phyloP scores from a whole-genome alignment of 2,888 invertebrate genomes.

The Cybosia mesomella region DNA sequence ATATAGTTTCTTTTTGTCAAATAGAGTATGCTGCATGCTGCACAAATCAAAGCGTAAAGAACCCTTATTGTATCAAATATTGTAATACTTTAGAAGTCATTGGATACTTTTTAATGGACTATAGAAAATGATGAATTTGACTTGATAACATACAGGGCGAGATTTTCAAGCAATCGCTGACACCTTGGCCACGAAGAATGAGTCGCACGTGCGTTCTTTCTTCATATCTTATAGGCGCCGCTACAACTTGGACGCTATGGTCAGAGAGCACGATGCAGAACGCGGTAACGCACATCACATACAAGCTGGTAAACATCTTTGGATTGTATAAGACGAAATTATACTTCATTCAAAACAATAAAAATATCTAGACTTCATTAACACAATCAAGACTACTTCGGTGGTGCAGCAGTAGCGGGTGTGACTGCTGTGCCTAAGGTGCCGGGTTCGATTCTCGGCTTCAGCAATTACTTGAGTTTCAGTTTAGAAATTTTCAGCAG shows the following conservation, averaged over 20 bases:
- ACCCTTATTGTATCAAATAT: neutral
- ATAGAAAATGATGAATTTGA: constrained; percentile 2
- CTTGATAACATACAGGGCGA: constrained; percentile 84
- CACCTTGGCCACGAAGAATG: constrained; percentile 97
- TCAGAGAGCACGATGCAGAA: constrained; percentile 95
- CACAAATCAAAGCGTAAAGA: neutral
- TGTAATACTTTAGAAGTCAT: neutral
- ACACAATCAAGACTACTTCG: neutral
- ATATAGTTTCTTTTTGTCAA: too few species aligned
- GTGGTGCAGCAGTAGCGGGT: neutral
- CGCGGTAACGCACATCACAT: constrained; percentile 87
- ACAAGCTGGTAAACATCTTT: constrained; percentile 72
- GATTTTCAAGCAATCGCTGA: constrained; percentile 98
- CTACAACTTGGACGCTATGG: constrained; percentile 94
- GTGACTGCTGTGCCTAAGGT: neutral
- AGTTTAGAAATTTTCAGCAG: neutral
- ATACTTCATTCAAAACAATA: neutral
- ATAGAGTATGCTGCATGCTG: neutral
- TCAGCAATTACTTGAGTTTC: neutral
- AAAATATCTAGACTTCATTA: neutral
- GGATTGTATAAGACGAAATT: neutral
- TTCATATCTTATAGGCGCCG: constrained; percentile 96
- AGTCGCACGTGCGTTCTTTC: constrained; percentile 96
- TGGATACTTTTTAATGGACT: neutral
- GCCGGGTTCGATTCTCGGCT: neutral